These are phyloP conservation scores for Eledone cirrhosa DNA, from an alignment of 2,888 invertebrate genomes.

Conservation along the genomic window DNA sequence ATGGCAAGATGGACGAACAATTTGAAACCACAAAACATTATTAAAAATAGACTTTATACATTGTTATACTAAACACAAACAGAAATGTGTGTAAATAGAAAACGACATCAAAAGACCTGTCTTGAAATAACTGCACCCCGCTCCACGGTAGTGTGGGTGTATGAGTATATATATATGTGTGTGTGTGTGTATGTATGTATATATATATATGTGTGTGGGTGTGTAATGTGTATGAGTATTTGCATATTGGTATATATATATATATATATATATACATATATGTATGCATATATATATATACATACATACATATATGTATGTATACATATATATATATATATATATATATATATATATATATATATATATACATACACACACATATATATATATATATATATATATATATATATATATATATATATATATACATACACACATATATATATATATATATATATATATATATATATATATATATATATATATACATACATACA, in stretches of 20 bases:
- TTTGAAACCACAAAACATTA: no score
- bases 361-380: conserved; percentile 2
- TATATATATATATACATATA: not conserved
- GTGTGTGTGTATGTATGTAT: not conserved
- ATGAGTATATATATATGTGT: not conserved
- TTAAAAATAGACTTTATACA: no score
- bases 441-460: not conserved
- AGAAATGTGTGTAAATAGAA: no score
- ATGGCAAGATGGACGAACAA: no score
- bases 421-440: not conserved
- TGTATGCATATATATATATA: not conserved
- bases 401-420: not conserved
- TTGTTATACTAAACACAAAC: no score
- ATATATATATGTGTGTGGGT: not conserved
- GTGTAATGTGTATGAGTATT: not conserved
- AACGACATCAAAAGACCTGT: no score
- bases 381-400: not conserved
- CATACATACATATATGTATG: not conserved
- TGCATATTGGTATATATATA: not conserved
- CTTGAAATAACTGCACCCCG: no score
- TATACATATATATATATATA: not conserved
- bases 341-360: not conserved
- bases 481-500: not conserved
- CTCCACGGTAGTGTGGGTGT: no score
- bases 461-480: not conserved